These are phyloP conservation scores for Rhineura floridana DNA, from an alignment of 2,113 vertebrate genomes.

Conservation along the genomic window DNA sequence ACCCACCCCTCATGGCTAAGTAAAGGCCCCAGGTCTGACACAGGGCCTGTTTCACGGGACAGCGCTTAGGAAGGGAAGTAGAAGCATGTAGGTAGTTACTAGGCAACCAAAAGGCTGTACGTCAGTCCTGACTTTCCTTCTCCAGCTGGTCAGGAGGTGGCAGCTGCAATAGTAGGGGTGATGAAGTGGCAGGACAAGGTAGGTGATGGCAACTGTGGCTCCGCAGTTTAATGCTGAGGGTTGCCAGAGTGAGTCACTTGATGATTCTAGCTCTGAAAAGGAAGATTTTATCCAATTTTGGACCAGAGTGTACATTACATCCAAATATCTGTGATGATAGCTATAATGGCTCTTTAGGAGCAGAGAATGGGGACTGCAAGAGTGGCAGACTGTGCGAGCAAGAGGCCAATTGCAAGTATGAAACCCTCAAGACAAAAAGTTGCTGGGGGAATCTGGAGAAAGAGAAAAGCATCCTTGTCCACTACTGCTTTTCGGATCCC, in stretches of 20 bases:
- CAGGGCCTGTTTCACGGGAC: background rate
- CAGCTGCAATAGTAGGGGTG: background rate
- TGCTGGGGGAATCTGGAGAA: too few species aligned
- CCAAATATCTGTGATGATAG: background rate
- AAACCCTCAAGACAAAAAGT: background rate
- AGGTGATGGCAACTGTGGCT: background rate
- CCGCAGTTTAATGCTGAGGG: background rate
- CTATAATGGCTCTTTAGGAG: background rate
- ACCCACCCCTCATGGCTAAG: background rate
- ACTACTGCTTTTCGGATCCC: background rate
- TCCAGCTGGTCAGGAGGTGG: constrained; percentile 16
- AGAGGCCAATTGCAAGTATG: too few species aligned
- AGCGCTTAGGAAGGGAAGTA: background rate
- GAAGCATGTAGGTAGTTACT: background rate
- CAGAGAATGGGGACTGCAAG: background rate
- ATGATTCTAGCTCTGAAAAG: background rate
- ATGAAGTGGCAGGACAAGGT: background rate
- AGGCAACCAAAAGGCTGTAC: background rate
- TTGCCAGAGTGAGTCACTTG: background rate
- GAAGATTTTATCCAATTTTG: background rate
- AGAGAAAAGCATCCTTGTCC: background rate
- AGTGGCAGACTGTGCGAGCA: background rate
- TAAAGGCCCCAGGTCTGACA: background rate
- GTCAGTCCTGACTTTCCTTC: background rate
- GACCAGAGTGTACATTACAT: background rate